These are phyloP conservation scores for Amazona finschi DNA, from an alignment of 2,797 vertebrate genomes.

Conservation along the genomic window DNA sequence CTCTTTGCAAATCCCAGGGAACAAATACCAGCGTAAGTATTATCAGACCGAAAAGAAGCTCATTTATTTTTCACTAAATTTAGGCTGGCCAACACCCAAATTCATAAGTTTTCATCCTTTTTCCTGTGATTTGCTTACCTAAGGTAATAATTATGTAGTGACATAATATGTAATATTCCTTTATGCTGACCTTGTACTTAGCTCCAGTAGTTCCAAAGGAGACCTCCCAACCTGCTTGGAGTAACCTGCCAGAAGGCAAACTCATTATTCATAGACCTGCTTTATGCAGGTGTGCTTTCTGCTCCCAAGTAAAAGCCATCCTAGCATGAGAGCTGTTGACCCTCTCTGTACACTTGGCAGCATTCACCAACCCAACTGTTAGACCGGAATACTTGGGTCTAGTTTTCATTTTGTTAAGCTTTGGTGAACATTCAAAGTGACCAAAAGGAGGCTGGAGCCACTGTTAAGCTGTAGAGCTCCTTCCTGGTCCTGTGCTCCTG, in stretches of 20 bases:
- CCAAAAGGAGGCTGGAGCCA: neutral
- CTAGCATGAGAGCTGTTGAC: neutral
- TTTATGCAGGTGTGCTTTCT: neutral
- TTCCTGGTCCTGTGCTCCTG: neutral
- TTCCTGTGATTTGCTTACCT: neutral
- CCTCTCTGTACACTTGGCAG: neutral
- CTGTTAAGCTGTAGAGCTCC: neutral
- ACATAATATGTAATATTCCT: neutral
- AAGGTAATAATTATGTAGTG: rapidly evolving
- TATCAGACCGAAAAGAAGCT: neutral
- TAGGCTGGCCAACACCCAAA: neutral
- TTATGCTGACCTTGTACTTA: neutral
- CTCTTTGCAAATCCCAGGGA: neutral
- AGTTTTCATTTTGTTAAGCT: neutral
- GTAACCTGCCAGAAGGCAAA: neutral
- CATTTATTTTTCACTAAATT: constrained; percentile 15
- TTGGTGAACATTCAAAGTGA: neutral
- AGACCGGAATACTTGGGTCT: neutral
- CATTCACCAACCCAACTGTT: neutral
- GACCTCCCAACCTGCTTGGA: neutral
- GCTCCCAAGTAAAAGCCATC: neutral
- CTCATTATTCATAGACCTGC: neutral
- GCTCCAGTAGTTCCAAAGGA: neutral
- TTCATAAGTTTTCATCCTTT: neutral
- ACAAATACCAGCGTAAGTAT: neutral